Conservation (phyloP, 2,797 vertebrate genomes). For the Euthynnus affinis region DNA sequence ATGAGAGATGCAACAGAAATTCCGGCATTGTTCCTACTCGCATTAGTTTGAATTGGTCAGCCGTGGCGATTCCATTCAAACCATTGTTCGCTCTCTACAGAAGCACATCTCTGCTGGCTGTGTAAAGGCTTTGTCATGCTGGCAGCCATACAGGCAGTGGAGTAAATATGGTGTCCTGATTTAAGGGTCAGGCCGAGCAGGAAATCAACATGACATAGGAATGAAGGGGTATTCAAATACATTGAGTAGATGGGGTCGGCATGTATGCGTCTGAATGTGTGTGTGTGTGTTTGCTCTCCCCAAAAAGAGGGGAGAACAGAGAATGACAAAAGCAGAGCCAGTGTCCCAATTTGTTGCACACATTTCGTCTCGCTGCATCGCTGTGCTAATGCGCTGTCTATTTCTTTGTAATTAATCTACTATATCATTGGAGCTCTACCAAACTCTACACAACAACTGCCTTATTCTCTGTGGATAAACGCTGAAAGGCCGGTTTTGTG, state of each 20-base stretch:
- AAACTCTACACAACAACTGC: constrained; percentile 42
- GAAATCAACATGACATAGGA: constrained; percentile 78
- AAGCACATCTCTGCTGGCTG: constrained; percentile 58
- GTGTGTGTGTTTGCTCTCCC: constrained; percentile 27
- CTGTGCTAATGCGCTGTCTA: constrained; percentile 11
- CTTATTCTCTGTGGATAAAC: constrained; percentile 40
- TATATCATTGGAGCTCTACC: constrained; percentile 45
- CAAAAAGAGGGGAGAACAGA: constrained; percentile 26
- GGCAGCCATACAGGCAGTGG: constrained; percentile 55
- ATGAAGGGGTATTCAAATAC: constrained; percentile 63
- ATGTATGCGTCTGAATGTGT: constrained; percentile 21
- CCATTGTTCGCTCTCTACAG: constrained; percentile 65
- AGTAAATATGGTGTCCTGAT: constrained; percentile 65
- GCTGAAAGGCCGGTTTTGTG: constrained; percentile 32
- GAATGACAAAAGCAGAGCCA: constrained; percentile 44
- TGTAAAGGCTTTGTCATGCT: constrained; percentile 64
- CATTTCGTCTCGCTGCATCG: constrained; percentile 32
- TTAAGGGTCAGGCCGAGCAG: constrained; percentile 68
- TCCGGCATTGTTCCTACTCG: constrained; percentile 50
- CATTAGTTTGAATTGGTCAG: constrained; percentile 61
- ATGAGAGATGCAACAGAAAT: constrained; percentile 50
- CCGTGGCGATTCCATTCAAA: constrained; percentile 70
- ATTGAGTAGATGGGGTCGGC: constrained; percentile 32
- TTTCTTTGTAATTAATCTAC: constrained; percentile 65
- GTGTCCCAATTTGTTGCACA: constrained; percentile 52